Evolutionary conservation across 2,113 vertebrate genomes (phyloP), one percentile per base, ranked within the genome.

Genomic region (Sander lucioperca): DNA sequence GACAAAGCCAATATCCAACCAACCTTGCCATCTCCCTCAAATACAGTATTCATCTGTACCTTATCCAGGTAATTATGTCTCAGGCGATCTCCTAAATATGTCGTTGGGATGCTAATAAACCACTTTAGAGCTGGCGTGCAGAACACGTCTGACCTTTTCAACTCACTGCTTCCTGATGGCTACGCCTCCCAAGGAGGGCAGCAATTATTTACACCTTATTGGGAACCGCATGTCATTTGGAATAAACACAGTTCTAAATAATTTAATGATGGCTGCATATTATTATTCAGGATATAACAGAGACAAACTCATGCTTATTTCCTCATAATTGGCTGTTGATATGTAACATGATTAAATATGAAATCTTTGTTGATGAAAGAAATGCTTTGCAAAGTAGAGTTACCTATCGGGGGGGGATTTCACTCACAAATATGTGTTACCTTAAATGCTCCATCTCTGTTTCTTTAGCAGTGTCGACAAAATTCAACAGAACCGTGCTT

Each of bases 1-100:
- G 95, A 93, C 93, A 94, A 95, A 94, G 92, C 91, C 94, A 88
- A 91, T 87, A 94, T 92, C 86, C 90, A 88, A 72, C 87, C 90
- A 92, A 85, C 90, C 89, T 87, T 86, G 88, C 91, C 86, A 83
- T 91, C 88, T 87, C 88, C 88, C 90, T 82, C 89, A 93, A 95
- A 95, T 91, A 94, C 92, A 88, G 88, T 87, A 82, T 88, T 94
- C 92, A 94, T 91, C 91, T 90, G 89, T 88, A 86, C 82, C 87
- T 89, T 87, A 91, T 88, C 87, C 91, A 89, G 85, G 88, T 93
- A 94, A 94, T 92, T 92, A 89, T 91, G 87, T 82, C 88, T 85
- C 83, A 72, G 84, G 79, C 86, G 62, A 91, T 90, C 91, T 91
- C 88, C 83, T 88, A 90, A 94, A 94, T 92, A 92, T 94, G 92